These are phyloP conservation scores for Busseola fusca DNA, from an alignment of 2,888 invertebrate genomes.

Conservation along the genomic window DNA sequence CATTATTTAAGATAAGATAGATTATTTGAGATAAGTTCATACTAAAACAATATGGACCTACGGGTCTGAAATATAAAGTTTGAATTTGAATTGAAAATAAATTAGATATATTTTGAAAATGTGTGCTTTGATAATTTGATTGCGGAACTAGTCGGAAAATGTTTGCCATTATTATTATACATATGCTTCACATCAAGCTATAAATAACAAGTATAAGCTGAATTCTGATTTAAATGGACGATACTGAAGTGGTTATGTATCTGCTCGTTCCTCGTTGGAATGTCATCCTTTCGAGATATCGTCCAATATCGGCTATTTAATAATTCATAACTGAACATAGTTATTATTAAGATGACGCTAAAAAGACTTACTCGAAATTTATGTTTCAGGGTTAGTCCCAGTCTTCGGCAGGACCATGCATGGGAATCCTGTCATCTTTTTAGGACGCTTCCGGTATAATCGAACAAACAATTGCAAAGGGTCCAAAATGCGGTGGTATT, in stretches of 20 bases:
- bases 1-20: too few relatives aligned
- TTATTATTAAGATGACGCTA: neutral
- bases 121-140: too few relatives aligned
- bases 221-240: too few relatives aligned
- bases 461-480: conserved; percentile 26
- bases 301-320: neutral
- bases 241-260: neutral
- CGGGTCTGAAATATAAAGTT: too few relatives aligned
- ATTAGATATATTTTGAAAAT: too few relatives aligned
- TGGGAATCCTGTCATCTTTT: conserved; percentile 56
- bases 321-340: neutral
- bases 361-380: neutral
- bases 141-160: too few relatives aligned
- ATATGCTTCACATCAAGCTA: too few relatives aligned
- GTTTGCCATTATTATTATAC: too few relatives aligned
- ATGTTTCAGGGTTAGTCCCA: conserved; percentile 17
- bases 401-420: conserved; percentile 26
- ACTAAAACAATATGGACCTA: too few relatives aligned
- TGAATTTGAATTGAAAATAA: too few relatives aligned
- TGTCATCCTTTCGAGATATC: neutral
- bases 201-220: too few relatives aligned
- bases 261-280: neutral
- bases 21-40: too few relatives aligned
- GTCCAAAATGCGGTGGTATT: conserved; percentile 45
- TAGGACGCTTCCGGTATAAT: conserved; percentile 50